These are phyloP conservation scores for Proterorhinus semilunaris DNA, from an alignment of 2,113 vertebrate genomes.

Conservation along the genomic window DNA sequence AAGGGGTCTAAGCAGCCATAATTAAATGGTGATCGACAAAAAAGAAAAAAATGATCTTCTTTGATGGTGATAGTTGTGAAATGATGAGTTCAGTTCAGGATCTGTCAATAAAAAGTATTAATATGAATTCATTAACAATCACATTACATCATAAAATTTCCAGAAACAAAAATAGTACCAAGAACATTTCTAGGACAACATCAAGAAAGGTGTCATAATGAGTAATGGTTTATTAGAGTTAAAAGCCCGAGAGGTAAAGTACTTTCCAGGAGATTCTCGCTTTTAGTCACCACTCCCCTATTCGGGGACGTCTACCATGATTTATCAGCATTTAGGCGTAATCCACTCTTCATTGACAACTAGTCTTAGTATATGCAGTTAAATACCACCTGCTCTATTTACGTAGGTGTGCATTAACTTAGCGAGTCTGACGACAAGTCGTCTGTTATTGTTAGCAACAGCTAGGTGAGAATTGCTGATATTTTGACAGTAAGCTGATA, in stretches of 20 bases:
- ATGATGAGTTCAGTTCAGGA: not conserved
- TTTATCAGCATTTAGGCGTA: not conserved
- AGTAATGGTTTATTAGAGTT: not conserved
- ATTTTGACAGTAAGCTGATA: not conserved
- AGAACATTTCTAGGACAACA: not conserved
- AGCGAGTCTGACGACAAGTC: not conserved
- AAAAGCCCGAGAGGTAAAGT: not conserved
- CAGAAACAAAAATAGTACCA: not conserved
- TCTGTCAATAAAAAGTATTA: slow-evolving; percentile 23
- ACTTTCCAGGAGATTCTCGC: slow-evolving; percentile 8
- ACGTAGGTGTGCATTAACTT: not conserved
- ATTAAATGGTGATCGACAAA: slow-evolving; percentile 30
- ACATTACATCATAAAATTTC: not conserved
- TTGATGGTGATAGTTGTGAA: not conserved
- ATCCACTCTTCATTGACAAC: not conserved
- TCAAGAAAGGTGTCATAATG: no score
- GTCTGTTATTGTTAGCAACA: not conserved
- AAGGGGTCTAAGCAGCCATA: slow-evolving; percentile 66
- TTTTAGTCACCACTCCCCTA: not conserved
- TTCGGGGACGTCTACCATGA: not conserved
- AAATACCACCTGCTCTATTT: not conserved
- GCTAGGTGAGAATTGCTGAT: not conserved
- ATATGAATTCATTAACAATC: not conserved
- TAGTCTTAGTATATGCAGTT: not conserved
- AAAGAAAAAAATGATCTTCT: slow-evolving; percentile 31